Evolutionary conservation across 2,888 invertebrate species (phyloP).

Genomic region (Cryptocephalus moraei): DNA sequence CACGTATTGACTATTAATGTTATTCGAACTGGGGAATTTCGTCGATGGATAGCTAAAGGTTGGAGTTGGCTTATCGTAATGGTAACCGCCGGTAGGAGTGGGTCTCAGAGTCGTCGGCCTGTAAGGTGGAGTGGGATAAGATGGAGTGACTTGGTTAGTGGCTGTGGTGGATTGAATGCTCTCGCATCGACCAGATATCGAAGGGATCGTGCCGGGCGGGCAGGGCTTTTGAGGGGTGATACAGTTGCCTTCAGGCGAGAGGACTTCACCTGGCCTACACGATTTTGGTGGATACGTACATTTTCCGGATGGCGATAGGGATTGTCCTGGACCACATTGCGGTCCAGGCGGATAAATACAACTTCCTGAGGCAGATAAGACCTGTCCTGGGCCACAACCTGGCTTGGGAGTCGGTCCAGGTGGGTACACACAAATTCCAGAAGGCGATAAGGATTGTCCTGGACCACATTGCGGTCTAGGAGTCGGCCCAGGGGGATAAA

Average conservation of each 20-base stretch:
- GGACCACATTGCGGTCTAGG: neutral
- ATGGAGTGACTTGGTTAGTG: conserved; percentile 19
- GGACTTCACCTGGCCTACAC: conserved; percentile 10
- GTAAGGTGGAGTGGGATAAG: conserved; percentile 16
- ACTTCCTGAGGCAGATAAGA: conserved; percentile 3
- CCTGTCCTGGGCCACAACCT: conserved; percentile 4
- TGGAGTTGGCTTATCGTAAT: conserved; percentile 21
- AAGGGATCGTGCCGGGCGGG: conserved; percentile 9
- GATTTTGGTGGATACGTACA: conserved; percentile 5
- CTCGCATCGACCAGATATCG: conserved; percentile 9
- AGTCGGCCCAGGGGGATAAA: conserved; percentile 14
- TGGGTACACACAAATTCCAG: neutral
- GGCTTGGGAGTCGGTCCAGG: neutral
- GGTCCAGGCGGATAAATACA: conserved; percentile 6
- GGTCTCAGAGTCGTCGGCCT: conserved; percentile 9
- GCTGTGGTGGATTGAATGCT: conserved; percentile 10
- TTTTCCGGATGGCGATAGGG: conserved; percentile 9
- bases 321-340: conserved; percentile 13
- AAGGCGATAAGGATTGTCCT: neutral
- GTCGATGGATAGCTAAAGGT: conserved; percentile 10
- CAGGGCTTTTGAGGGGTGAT: conserved; percentile 1
- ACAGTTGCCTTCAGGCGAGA: conserved; percentile 5
- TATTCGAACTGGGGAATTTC: conserved; percentile 8
- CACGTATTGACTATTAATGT: conserved; percentile 17
- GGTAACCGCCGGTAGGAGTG: conserved; percentile 15